phyloP scores from a whole-genome alignment of 1,140 invertebrate species.

The Hylyphantes graminicola region DNA sequence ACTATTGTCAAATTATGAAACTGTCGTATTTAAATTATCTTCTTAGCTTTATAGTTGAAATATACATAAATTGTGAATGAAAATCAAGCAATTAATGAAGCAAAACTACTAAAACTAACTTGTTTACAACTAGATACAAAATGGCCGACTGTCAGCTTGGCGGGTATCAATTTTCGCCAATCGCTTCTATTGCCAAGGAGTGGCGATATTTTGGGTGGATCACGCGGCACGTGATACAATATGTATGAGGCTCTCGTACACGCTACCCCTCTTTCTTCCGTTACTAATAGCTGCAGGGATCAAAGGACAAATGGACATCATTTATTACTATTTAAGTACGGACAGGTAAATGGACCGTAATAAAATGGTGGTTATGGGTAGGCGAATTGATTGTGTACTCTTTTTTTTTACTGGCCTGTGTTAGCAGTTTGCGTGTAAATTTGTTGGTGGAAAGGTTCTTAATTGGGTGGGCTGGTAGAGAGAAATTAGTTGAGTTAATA shows the following conservation, averaged over 20 bases:
- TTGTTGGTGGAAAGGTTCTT: constrained; percentile 16
- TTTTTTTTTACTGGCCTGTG: constrained; percentile 2
- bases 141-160: no score
- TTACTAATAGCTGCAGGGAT: constrained; percentile 18
- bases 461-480: constrained; percentile 1
- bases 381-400: background rate
- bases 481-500: background rate
- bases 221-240: constrained; percentile 2
- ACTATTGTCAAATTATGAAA: no score
- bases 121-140: no score
- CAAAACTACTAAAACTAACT: no score
- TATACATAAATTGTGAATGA: no score
- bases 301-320: constrained; percentile 37
- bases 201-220: background rate
- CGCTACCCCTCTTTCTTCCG: constrained; percentile 27
- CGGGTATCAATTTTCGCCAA: no score
- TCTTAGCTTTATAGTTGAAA: no score
- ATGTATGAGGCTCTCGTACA: constrained; percentile 3
- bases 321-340: constrained; percentile 36
- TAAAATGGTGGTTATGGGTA: background rate
- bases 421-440: background rate
- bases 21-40: no score
- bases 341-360: constrained; percentile 14
- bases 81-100: no score
- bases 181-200: background rate